Conservation (phyloP, 1,140 invertebrate species). For the Oreohelix idahoensis region DNA sequence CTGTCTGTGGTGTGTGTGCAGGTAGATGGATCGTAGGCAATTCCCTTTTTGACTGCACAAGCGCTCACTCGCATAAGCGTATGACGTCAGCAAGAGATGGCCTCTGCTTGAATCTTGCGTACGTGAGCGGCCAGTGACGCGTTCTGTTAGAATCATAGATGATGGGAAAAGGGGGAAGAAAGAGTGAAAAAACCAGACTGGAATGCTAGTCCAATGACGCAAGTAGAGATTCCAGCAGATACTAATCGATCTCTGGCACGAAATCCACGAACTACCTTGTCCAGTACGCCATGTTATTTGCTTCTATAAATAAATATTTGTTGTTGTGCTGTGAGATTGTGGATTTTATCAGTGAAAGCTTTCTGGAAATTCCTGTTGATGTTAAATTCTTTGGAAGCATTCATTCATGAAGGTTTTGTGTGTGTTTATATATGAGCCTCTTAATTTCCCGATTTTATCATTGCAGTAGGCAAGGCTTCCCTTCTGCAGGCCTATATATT, state of each 20-base stretch:
- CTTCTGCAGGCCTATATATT: too few species aligned
- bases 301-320: neutral
- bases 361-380: too few species aligned
- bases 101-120: neutral
- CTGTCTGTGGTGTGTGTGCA: neutral
- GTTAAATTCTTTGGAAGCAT: too few species aligned
- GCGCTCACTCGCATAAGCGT: neutral
- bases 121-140: neutral
- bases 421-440: too few species aligned
- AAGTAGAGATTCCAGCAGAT: neutral
- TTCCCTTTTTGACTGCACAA: constrained; percentile 7
- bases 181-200: neutral
- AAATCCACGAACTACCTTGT: neutral
- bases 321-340: too few species aligned
- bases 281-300: neutral
- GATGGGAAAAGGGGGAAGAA: neutral
- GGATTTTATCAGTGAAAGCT: too few species aligned
- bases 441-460: too few species aligned
- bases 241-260: neutral
- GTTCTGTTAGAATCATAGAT: neutral
- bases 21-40: neutral
- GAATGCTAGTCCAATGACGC: neutral
- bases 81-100: neutral
- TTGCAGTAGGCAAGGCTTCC: too few species aligned
- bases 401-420: too few species aligned